These are phyloP conservation scores for Drosophila pseudoananassae DNA, from an alignment of 1,140 invertebrate species.

Conservation along the genomic window DNA sequence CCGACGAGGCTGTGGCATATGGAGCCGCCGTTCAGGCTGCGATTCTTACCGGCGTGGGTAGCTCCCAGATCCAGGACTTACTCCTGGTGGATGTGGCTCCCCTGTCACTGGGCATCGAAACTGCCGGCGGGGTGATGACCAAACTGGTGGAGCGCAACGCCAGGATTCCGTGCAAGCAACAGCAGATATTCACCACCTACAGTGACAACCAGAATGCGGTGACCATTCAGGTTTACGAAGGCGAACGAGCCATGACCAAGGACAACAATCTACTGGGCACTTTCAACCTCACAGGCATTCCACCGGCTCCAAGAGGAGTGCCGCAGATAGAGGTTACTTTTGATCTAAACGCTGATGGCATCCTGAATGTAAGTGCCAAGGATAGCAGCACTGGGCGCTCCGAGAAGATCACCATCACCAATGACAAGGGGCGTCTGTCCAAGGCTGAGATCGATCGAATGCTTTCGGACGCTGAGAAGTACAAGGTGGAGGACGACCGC, in stretches of 20 bases:
- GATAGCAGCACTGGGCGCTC: constrained; percentile 91
- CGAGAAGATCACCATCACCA: constrained; percentile 94
- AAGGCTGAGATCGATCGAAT: constrained; percentile 97
- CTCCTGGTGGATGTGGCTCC: constrained; percentile 90
- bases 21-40: constrained; percentile 92
- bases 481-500: constrained; percentile 88
- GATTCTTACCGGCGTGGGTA: constrained; percentile 88
- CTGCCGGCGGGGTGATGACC: constrained; percentile 89
- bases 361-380: constrained; percentile 91
- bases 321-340: constrained; percentile 89
- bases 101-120: constrained; percentile 89
- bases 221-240: constrained; percentile 90
- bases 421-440: constrained; percentile 95
- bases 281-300: constrained; percentile 91
- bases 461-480: constrained; percentile 92
- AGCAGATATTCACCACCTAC: constrained; percentile 88
- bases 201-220: constrained; percentile 90
- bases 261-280: constrained; percentile 92
- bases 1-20: constrained; percentile 91
- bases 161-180: constrained; percentile 89
- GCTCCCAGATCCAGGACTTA: constrained; percentile 90
- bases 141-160: constrained; percentile 88
- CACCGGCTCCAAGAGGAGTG: constrained; percentile 87
- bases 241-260: constrained; percentile 90
- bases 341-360: constrained; percentile 92